Percentiles rank a stretch among this genome's conserved stretches.
phyloP scores from a whole-genome alignment of 2,888 invertebrate species.

The Lasioglossum leucozonium region DNA sequence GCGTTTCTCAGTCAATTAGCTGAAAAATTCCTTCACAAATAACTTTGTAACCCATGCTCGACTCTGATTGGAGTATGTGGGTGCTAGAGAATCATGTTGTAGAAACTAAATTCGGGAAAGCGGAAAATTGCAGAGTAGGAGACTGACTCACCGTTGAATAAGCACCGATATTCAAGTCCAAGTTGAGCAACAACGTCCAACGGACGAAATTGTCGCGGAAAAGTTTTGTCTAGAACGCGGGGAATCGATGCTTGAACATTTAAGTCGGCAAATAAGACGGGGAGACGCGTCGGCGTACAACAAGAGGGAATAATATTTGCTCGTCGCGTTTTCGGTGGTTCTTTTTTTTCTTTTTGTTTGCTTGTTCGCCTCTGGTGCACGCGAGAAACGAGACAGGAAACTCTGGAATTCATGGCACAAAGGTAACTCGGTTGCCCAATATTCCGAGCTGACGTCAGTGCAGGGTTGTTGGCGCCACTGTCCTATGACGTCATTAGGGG shows the following conservation, averaged over 20 bases:
- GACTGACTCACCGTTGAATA: background rate
- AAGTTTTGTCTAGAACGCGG: background rate
- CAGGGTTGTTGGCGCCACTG: slow-evolving; percentile 75
- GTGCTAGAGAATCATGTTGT: background rate
- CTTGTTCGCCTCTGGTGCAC: background rate
- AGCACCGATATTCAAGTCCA: background rate
- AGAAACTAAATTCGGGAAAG: background rate
- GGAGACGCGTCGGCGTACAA: background rate
- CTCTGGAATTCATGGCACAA: slow-evolving; percentile 29
- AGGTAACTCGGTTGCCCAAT: slow-evolving; percentile 44
- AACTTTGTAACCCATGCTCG: too few relatives aligned
- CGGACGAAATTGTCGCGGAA: background rate
- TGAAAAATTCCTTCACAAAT: background rate
- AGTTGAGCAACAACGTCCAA: background rate
- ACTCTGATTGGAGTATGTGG: background rate
- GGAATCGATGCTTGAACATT: background rate
- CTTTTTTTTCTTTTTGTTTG: too few relatives aligned
- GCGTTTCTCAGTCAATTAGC: background rate
- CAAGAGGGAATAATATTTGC: background rate
- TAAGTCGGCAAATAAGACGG: background rate
- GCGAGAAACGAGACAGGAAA: background rate
- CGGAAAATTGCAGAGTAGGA: background rate
- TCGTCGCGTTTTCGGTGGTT: background rate
- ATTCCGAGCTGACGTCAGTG: slow-evolving; percentile 75
- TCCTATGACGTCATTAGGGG: slow-evolving; percentile 79